Conservation (phyloP, 2,888 invertebrate species). For the Scrobipalpa atriplicella region DNA sequence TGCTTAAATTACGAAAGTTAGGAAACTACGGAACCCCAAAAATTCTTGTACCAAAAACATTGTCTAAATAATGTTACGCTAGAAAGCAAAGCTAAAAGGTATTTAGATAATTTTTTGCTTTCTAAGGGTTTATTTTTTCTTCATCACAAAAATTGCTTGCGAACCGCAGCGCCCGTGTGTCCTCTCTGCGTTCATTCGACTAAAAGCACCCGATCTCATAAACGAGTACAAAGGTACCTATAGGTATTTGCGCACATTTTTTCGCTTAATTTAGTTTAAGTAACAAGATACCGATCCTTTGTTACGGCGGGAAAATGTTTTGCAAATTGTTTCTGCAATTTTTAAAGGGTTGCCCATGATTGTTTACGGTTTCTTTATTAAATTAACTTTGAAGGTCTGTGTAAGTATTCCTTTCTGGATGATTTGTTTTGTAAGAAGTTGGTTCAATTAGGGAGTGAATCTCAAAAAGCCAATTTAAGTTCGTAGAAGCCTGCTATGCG, state of each 20-base stretch:
- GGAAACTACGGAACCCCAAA: too few relatives aligned
- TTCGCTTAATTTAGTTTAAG: slow-evolving; percentile 58
- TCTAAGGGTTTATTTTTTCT: too few relatives aligned
- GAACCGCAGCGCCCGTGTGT: slow-evolving; percentile 37
- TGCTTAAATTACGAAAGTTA: too few relatives aligned
- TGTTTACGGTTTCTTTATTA: slow-evolving; percentile 14
- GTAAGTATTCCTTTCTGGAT: background rate
- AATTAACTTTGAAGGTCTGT: slow-evolving; percentile 15
- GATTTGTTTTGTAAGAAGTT: slow-evolving; percentile 16
- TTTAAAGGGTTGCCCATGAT: slow-evolving; percentile 25
- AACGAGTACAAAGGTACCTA: slow-evolving; percentile 38
- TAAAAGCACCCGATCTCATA: slow-evolving; percentile 62
- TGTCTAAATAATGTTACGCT: too few relatives aligned
- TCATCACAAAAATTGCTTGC: background rate
- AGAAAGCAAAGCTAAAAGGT: too few relatives aligned
- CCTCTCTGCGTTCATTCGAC: slow-evolving; percentile 52
- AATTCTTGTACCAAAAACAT: too few relatives aligned
- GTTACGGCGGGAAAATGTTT: slow-evolving; percentile 27
- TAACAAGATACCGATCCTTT: slow-evolving; percentile 46
- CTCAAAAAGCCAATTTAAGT: slow-evolving; percentile 6
- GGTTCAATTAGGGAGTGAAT: background rate
- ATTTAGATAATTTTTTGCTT: too few relatives aligned
- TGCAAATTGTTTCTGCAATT: slow-evolving; percentile 19
- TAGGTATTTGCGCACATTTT: slow-evolving; percentile 54
- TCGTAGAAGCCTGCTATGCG: background rate